phyloP scores from a whole-genome alignment of 2,888 invertebrate species.

The Lucinisca nassula region DNA sequence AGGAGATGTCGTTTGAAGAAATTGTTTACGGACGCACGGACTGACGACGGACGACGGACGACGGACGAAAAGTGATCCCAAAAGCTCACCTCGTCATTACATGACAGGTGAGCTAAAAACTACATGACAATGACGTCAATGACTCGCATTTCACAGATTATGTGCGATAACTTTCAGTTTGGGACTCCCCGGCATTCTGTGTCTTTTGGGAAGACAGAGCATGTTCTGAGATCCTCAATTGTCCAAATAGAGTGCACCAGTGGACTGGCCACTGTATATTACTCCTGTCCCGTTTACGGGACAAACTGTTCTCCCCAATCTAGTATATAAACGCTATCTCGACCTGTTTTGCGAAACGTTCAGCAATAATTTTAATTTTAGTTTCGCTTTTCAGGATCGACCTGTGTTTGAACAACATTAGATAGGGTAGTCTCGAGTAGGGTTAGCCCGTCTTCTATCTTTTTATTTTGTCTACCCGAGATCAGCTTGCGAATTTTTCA shows the following conservation, averaged over 20 bases:
- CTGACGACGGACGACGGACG: no score
- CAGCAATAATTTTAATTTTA: not conserved
- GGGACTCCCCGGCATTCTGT: not conserved
- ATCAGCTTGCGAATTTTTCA: not conserved
- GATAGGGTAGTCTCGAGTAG: not conserved
- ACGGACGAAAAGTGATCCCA: no score
- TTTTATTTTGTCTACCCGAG: not conserved
- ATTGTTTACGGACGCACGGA: no score
- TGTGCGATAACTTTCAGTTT: no score
- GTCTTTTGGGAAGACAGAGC: not conserved
- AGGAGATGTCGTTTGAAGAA: no score
- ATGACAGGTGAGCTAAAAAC: no score
- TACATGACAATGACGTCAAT: no score
- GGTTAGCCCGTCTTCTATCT: not conserved
- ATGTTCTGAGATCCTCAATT: not conserved
- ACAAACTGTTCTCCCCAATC: conserved; percentile 31
- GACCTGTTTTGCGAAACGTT: not conserved
- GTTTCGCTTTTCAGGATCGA: not conserved
- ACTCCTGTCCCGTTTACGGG: conserved; percentile 29
- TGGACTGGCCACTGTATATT: conserved; percentile 8
- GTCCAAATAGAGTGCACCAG: not conserved
- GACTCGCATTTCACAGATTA: no score
- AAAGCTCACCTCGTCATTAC: no score
- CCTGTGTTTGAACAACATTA: not conserved
- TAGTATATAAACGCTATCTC: not conserved